Conservation (phyloP, 2,113 vertebrate species). For the Tyto alba region DNA sequence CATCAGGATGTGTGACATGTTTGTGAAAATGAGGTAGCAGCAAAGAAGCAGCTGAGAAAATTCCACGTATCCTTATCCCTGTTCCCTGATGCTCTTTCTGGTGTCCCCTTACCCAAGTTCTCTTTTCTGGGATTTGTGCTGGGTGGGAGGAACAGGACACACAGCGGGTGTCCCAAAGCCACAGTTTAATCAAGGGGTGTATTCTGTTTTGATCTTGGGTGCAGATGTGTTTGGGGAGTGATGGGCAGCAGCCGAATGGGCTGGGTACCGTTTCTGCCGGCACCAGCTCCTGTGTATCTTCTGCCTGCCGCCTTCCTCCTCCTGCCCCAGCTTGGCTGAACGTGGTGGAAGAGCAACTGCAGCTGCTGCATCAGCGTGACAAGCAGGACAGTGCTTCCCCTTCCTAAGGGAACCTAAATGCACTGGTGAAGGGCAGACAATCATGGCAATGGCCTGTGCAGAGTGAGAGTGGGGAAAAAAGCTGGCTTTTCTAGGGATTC, state of each 20-base stretch:
- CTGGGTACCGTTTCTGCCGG: not conserved
- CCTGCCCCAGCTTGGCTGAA: not conserved
- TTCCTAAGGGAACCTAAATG: not conserved
- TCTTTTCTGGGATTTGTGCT: not conserved
- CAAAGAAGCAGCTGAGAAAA: not conserved
- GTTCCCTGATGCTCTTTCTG: not conserved
- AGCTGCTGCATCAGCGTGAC: not conserved
- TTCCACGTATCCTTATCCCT: not conserved
- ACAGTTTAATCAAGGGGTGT: not conserved
- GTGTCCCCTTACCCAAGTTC: not conserved
- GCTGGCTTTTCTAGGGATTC: not conserved
- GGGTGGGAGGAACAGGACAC: not conserved
- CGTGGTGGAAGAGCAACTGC: not conserved
- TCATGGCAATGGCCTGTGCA: not conserved
- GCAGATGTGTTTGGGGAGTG: not conserved
- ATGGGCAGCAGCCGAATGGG: not conserved
- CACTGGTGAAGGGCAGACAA: not conserved
- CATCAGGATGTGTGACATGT: not conserved
- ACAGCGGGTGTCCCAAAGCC: not conserved
- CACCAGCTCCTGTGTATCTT: not conserved
- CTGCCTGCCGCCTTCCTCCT: not conserved
- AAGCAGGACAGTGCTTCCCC: not conserved
- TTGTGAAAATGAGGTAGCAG: not conserved
- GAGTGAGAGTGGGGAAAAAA: not conserved
- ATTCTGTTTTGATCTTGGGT: not conserved